Evolutionary conservation across 2,888 invertebrate species (phyloP).

Genomic region (Drosophila neonasuta): DNA sequence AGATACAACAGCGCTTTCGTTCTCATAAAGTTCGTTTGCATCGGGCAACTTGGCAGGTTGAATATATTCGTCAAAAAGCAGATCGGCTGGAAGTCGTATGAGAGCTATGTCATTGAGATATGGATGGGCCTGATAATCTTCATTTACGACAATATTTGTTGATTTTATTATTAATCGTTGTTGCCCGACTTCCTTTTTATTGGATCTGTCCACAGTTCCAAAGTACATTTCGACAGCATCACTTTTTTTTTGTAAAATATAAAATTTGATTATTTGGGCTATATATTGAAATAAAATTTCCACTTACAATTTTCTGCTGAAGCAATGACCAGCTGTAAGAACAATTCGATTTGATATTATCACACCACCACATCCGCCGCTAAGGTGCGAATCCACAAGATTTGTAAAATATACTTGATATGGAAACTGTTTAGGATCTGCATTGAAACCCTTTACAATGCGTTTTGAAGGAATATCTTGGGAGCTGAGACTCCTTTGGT

Average conservation of each 20-base stretch:
- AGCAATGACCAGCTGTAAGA: slow-evolving; percentile 30
- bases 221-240: background rate
- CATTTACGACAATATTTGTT: background rate
- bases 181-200: slow-evolving; percentile 14
- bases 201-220: slow-evolving; percentile 17
- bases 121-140: background rate
- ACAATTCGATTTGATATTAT: slow-evolving; percentile 22
- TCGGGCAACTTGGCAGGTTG: background rate
- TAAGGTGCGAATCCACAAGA: no score
- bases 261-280: background rate
- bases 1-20: background rate
- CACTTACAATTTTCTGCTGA: background rate
- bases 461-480: background rate
- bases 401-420: slow-evolving; percentile 10
- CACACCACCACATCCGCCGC: background rate
- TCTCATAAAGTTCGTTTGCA: background rate
- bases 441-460: slow-evolving; percentile 21
- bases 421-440: slow-evolving; percentile 25
- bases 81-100: background rate
- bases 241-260: background rate
- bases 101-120: background rate
- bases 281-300: no score
- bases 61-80: background rate
- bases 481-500: no score
- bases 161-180: background rate